phyloP scores from a whole-genome alignment of 2,888 invertebrate species.

The Tryphoninae sp. region DNA sequence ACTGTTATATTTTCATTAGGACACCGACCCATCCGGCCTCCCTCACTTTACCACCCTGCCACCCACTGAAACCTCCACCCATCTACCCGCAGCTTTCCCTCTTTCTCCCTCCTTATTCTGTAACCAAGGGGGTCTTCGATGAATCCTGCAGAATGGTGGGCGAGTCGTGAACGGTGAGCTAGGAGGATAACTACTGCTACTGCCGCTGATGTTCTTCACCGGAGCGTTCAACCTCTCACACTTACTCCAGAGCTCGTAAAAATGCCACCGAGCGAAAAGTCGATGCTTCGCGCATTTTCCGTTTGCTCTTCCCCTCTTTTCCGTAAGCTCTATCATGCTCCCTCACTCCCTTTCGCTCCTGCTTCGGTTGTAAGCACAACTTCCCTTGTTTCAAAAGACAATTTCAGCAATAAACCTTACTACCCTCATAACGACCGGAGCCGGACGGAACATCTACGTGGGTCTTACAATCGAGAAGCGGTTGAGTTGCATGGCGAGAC shows the following conservation, averaged over 20 bases:
- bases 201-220: constrained; percentile 51
- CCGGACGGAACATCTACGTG: constrained; percentile 18
- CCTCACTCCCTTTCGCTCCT: background rate
- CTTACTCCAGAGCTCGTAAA: constrained; percentile 57
- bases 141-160: constrained; percentile 70
- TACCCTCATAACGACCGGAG: constrained; percentile 48
- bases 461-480: constrained; percentile 43
- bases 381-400: constrained; percentile 55
- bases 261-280: constrained; percentile 61
- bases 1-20: constrained; percentile 82
- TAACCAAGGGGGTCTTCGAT: constrained; percentile 76
- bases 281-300: constrained; percentile 61
- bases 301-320: constrained; percentile 38
- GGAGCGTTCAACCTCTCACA: constrained; percentile 47
- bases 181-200: constrained; percentile 50
- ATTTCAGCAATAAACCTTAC: constrained; percentile 59
- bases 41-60: constrained; percentile 43
- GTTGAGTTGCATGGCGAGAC: constrained; percentile 21
- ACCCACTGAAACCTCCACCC: constrained; percentile 36
- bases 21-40: constrained; percentile 61
- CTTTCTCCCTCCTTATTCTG: constrained; percentile 46
- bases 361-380: constrained; percentile 15
- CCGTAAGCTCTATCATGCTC: constrained; percentile 23
- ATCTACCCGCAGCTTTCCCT: constrained; percentile 58
- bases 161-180: constrained; percentile 46